Evolutionary conservation across 2,113 vertebrate genomes (phyloP).

Genomic region (Strix uralensis): DNA sequence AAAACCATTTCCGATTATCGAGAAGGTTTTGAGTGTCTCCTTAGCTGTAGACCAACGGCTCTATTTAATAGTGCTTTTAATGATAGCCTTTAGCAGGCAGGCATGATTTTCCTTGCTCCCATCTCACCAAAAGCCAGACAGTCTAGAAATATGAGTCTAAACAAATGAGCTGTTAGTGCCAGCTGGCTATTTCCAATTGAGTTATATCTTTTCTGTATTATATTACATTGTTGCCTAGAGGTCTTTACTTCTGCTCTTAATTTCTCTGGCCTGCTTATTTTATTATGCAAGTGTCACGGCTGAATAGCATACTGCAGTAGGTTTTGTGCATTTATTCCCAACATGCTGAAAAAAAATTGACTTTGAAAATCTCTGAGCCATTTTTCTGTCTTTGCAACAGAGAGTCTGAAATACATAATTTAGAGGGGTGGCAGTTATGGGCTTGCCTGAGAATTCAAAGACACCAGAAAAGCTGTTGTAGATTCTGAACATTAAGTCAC

Average conservation of each 20-base stretch:
- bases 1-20: background rate
- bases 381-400: background rate
- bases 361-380: background rate
- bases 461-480: background rate
- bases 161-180: constrained; percentile 58
- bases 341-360: background rate
- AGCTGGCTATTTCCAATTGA: constrained; percentile 31
- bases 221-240: constrained; percentile 1
- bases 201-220: constrained; percentile 29
- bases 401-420: background rate
- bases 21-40: background rate
- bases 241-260: background rate
- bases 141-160: constrained; percentile 22
- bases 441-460: background rate
- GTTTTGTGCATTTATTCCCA: background rate
- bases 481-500: background rate
- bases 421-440: background rate
- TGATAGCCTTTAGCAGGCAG: background rate
- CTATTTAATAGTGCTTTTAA: background rate
- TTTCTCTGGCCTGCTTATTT: background rate
- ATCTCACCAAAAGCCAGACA: constrained; percentile 34
- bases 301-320: background rate
- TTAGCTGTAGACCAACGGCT: background rate
- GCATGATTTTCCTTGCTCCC: background rate
- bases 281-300: background rate